phyloP scores from a whole-genome alignment of 2,797 vertebrate genomes.

The Hemibagrus guttatus region DNA sequence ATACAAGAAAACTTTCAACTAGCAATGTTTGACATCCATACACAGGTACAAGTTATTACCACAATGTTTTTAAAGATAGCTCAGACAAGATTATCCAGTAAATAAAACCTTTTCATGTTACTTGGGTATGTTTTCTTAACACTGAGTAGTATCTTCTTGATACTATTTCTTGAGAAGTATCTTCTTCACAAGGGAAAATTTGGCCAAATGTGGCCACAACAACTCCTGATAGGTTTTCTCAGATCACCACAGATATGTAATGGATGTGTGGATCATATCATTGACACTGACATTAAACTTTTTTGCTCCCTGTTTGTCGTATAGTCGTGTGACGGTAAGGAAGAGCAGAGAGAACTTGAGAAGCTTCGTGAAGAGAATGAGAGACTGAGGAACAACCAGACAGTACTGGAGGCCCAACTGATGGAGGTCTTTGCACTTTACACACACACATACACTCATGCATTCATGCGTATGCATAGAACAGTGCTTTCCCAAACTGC shows the following conservation, averaged over 20 bases:
- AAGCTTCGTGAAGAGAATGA: conserved; percentile 84
- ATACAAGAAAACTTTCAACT: background rate
- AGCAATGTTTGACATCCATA: background rate
- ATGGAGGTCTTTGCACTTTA: conserved; percentile 74
- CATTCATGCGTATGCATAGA: background rate
- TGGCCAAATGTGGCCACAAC: background rate
- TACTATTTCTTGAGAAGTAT: too few relatives aligned
- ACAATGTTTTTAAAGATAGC: too few relatives aligned
- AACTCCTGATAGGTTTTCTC: background rate
- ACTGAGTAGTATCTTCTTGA: background rate
- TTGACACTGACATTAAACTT: too few relatives aligned
- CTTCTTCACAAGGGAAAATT: background rate
- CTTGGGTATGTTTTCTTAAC: background rate
- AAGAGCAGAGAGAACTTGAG: conserved; percentile 76
- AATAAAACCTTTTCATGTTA: background rate
- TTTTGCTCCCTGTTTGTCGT: conserved; percentile 14
- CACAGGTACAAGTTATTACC: too few relatives aligned
- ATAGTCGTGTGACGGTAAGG: conserved; percentile 79
- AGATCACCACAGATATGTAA: background rate
- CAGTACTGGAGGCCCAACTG: conserved; percentile 81
- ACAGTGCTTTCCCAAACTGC: background rate
- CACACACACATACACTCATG: background rate
- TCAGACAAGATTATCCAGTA: background rate
- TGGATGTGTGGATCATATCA: background rate
- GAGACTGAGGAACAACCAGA: conserved; percentile 79